Conservation (phyloP, 2,797 vertebrate species). For the Saguinus oedipus region DNA sequence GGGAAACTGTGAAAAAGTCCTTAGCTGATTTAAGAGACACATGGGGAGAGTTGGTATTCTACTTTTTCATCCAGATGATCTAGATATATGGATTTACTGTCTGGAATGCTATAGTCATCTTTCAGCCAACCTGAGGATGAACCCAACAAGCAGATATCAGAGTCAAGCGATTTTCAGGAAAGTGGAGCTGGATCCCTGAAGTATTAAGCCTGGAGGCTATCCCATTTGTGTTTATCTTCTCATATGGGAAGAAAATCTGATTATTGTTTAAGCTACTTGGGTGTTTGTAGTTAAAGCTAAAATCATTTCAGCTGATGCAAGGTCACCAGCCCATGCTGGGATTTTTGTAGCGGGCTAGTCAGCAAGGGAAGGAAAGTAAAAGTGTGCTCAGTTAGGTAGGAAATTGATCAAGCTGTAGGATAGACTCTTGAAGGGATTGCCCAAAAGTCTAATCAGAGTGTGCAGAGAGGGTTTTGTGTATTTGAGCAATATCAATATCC, state of each 20-base stretch:
- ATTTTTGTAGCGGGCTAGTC: background rate
- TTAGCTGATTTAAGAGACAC: background rate
- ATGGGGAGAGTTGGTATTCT: background rate
- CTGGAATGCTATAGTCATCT: background rate
- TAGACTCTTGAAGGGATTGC: background rate
- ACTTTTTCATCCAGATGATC: background rate
- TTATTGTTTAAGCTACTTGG: background rate
- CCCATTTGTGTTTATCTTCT: background rate
- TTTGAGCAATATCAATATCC: background rate
- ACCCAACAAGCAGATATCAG: background rate
- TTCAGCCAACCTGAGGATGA: background rate
- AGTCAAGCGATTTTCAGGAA: background rate
- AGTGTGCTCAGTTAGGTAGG: background rate
- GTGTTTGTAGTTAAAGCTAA: background rate
- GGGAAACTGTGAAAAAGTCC: background rate
- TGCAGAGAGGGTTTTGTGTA: background rate
- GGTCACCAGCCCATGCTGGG: background rate
- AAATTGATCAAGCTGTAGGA: background rate
- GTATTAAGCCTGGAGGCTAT: background rate
- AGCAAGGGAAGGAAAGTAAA: background rate
- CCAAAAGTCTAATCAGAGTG: background rate
- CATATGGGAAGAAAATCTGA: background rate
- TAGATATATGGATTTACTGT: background rate
- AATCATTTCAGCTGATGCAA: background rate
- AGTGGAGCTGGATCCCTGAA: background rate